Base-by-base conservation (phyloP, 30 jellyfish, hydroid and myxozoan species). In the Pseudorhiza aurosa region DNA sequence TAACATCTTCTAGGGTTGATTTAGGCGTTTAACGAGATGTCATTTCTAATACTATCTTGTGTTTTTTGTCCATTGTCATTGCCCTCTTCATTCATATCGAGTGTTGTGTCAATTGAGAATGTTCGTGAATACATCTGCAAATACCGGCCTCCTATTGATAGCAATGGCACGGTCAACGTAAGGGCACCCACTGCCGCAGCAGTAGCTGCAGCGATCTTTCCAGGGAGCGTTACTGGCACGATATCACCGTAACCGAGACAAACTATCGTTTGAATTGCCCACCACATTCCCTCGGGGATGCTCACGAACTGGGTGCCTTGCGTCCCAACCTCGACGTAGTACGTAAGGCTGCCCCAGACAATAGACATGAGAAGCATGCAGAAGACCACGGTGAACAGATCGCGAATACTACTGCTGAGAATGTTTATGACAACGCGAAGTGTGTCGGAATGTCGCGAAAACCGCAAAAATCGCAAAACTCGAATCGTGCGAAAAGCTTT, bases 221-320 rank as follows among this genome's bases (percentile, higher is more conserved):
- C 97, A 8, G 82, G 83, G 12, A 80, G 45, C 51, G 97, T 88
- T 7, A 78, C 87, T 2, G 97, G 97, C 26, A 88, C 85, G 18
- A 88, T 74, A 59, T 88, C 97, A 18, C 97, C 97, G 77, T 88
- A 88, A 12, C 97, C 97, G n/a, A 88, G 85, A 29, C 87, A 69
- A 60, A 88, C 94, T 26, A 79, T 69, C 0, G 97, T 81, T 39
- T 88, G 97, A 4, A 88, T 72, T 0, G 93, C 94, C 97, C 97
- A 88, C 97, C 97, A 88, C 94, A 88, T 73, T 0, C 87, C 88
- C 58, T 88, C 85, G 8, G 87, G 94, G 28, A 88, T 88, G 72
- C 97, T 88, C 15, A 22, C 29, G 47, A 88, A 88, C 67, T 62
- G 82, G 27, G 94, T 57, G 18, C 33, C 45, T 35, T 31, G 68